Conservation (phyloP, 2,888 invertebrate species). For the Syrphus vitripennis region DNA sequence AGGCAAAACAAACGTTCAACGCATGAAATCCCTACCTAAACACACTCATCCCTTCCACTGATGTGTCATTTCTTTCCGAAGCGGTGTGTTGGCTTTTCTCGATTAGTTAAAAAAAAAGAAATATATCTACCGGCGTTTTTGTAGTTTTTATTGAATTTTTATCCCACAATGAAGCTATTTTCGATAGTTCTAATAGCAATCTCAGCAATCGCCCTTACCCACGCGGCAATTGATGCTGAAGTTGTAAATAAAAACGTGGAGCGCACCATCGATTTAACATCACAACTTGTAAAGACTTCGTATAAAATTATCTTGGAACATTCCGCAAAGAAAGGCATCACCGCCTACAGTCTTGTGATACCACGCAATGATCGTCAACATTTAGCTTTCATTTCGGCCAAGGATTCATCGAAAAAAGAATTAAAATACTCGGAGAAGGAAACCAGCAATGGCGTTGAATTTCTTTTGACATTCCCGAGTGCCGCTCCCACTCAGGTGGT, state of each 20-base stretch:
- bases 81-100: constrained; percentile 69
- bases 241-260: constrained; percentile 90
- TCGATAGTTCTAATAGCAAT: constrained; percentile 30
- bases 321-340: constrained; percentile 87
- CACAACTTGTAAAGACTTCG: constrained; percentile 93
- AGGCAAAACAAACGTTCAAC: not conserved
- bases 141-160: not conserved
- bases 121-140: constrained; percentile 45
- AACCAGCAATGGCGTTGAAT: constrained; percentile 83
- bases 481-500: constrained; percentile 75
- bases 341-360: constrained; percentile 87
- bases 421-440: constrained; percentile 82
- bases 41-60: constrained; percentile 35
- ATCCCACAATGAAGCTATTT: constrained; percentile 33
- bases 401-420: constrained; percentile 84
- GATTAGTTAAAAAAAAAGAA: constrained; percentile 30
- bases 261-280: constrained; percentile 91
- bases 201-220: constrained; percentile 22
- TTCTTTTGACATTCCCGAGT: constrained; percentile 83
- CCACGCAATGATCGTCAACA: constrained; percentile 83
- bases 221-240: constrained; percentile 82
- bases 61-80: constrained; percentile 50
- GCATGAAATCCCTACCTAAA: not conserved
- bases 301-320: constrained; percentile 92
- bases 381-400: constrained; percentile 89